Conservation (phyloP, 2,113 vertebrate species). For the Spermophilus dauricus region DNA sequence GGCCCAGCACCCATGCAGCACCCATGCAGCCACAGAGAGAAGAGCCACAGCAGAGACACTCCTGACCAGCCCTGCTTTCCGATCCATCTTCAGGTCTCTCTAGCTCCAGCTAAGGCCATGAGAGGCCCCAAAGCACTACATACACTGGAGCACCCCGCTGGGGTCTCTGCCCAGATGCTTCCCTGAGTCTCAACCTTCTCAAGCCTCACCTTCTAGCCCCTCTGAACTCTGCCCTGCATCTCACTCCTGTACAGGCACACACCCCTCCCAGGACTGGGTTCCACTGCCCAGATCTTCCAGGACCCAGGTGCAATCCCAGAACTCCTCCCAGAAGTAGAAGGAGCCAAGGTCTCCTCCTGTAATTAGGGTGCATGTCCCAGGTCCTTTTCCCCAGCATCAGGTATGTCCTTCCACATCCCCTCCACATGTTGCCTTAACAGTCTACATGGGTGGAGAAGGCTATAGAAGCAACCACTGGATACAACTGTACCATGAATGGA, state of each 20-base stretch:
- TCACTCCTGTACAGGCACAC: too few relatives aligned
- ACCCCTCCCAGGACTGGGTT: too few relatives aligned
- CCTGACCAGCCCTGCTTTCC: too few relatives aligned
- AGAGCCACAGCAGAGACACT: neutral
- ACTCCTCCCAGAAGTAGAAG: too few relatives aligned
- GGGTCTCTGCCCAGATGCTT: neutral
- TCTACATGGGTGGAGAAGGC: neutral
- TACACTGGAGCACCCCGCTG: neutral
- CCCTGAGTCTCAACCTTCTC: neutral
- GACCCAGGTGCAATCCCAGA: too few relatives aligned
- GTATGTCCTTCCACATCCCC: neutral
- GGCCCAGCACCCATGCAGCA: neutral
- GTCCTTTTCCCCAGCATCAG: too few relatives aligned
- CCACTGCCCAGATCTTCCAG: too few relatives aligned
- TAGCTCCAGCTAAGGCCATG: neutral
- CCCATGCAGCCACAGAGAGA: neutral
- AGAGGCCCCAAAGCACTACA: neutral
- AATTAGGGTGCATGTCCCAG: neutral
- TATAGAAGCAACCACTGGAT: neutral
- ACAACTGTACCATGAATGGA: too few relatives aligned
- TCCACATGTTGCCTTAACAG: neutral
- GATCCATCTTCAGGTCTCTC: neutral
- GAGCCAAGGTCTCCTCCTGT: too few relatives aligned
- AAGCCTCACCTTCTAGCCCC: neutral
- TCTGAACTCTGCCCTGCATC: neutral